Percentiles rank a stretch among this genome's conserved stretches.
These are phyloP conservation scores for Telmatherina bonti DNA, from an alignment of 2,797 vertebrate species.

Conservation along the genomic window DNA sequence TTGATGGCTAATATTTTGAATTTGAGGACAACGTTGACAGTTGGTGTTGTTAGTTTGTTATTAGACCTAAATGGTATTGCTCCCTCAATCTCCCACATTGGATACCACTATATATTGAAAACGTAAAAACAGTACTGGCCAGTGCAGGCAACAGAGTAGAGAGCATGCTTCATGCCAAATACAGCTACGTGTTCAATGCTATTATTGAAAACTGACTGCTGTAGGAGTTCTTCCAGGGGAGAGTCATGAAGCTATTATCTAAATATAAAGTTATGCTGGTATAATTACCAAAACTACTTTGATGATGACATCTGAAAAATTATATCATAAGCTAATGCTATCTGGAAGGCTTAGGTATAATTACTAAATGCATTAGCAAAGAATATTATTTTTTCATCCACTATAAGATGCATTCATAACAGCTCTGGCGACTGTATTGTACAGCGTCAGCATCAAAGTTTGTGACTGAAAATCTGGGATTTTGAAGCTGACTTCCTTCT, in stretches of 20 bases:
- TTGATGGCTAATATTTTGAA: slow-evolving; percentile 58
- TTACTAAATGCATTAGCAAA: slow-evolving; percentile 43
- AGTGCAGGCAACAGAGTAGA: slow-evolving; percentile 31
- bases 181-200: slow-evolving; percentile 42
- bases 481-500: slow-evolving; percentile 5
- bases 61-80: slow-evolving; percentile 42
- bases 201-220: slow-evolving; percentile 55
- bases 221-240: slow-evolving; percentile 20
- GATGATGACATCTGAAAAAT: slow-evolving; percentile 54
- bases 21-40: slow-evolving; percentile 20
- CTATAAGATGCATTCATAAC: slow-evolving; percentile 32
- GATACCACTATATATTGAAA: slow-evolving; percentile 32
- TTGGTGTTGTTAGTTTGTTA: slow-evolving; percentile 36
- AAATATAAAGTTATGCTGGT: slow-evolving; percentile 45
- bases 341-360: slow-evolving; percentile 32
- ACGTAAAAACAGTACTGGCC: slow-evolving; percentile 37
- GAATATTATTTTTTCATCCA: slow-evolving; percentile 33
- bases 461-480: slow-evolving; percentile 9
- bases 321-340: slow-evolving; percentile 36
- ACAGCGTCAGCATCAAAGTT: slow-evolving; percentile 21
- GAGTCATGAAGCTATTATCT: slow-evolving; percentile 36
- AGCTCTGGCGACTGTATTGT: not conserved
- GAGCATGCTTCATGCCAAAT: slow-evolving; percentile 28
- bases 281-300: slow-evolving; percentile 48
- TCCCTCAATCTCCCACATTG: slow-evolving; percentile 18